These are phyloP conservation scores for Aviceda subcristata DNA, from an alignment of 2,113 vertebrate genomes.

Conservation along the genomic window DNA sequence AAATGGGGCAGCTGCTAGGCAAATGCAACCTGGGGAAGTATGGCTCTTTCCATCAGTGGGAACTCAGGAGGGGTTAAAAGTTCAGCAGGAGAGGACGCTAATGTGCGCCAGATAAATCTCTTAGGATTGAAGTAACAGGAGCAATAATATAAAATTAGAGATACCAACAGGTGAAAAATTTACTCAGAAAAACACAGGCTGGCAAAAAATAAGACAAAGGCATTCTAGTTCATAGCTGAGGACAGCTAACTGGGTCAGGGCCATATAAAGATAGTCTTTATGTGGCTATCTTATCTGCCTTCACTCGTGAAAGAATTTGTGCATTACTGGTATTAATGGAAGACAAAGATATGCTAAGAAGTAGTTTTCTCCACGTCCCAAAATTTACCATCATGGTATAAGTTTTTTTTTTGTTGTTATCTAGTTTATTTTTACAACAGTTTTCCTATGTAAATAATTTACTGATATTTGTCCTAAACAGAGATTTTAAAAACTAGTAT, in stretches of 20 bases:
- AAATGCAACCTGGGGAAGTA: neutral
- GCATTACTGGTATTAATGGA: neutral
- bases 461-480: neutral
- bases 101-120: neutral
- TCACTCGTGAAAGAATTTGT: neutral
- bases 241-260: constrained; percentile 32
- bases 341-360: neutral
- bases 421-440: neutral
- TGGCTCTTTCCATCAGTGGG: neutral
- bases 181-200: neutral
- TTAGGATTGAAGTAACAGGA: neutral
- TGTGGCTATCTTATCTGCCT: neutral
- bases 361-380: neutral
- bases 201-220: neutral
- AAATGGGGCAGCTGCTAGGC: neutral
- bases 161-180: neutral
- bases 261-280: neutral
- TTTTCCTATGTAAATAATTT: neutral
- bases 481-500: neutral
- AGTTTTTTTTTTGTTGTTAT: neutral
- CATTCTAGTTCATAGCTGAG: neutral
- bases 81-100: neutral
- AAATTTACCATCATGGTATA: neutral
- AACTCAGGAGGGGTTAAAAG: neutral
- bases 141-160: constrained; percentile 4